Evolutionary conservation across 2,113 vertebrate genomes (phyloP), one percentile per base, ranked within the genome.

Genomic region (Rhynchomys soricoides): DNA sequence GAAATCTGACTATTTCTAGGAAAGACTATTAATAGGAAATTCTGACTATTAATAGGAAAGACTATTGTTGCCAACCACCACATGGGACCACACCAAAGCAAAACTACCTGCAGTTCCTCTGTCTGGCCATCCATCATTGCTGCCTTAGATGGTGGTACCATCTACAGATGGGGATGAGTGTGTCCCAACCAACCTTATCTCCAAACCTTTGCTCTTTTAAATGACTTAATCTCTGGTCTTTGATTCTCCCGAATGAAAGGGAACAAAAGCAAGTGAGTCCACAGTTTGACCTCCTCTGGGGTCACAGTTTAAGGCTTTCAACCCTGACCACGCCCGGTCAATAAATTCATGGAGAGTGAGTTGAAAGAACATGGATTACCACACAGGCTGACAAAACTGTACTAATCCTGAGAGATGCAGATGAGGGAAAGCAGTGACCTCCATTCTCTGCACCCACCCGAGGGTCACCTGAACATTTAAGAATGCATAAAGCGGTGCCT

Each of bases 401-500:
- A 74, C 3, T 1, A 4, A 40, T 55, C 34, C 9, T 50, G 34
- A 71, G 1, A 77, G 43, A 57, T 45, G 37, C 12, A 57, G 71
- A 29, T 21, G 11, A 16, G 87, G 19, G 43, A 34, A 5, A 15
- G 43, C 43, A 37, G 43, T 50, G 62, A 24, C 24, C 6, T 90
- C 34, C 1, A 50, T 77, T 92, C 52, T 13, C 22, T 6, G 9
- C 2, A 22, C 40, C 10, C 5, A 37, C 40, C 13, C 48, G 24
- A 62, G 74, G 62, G n/a, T 31, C 21, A 37, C 52, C 1, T 79
- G 74, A 71, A 87, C 82, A 62, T 52, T 70, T 13, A 5, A 77
- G 85, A 73, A 55, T 68, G 17, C 70, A 82, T 66, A 92, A 96
- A 97, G 87, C 10, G 48, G 85, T 34, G 31, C 89, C 86, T 94